Conservation (phyloP, 92 coral and sea anemone genomes). For the Parazoanthus swiftii region DNA sequence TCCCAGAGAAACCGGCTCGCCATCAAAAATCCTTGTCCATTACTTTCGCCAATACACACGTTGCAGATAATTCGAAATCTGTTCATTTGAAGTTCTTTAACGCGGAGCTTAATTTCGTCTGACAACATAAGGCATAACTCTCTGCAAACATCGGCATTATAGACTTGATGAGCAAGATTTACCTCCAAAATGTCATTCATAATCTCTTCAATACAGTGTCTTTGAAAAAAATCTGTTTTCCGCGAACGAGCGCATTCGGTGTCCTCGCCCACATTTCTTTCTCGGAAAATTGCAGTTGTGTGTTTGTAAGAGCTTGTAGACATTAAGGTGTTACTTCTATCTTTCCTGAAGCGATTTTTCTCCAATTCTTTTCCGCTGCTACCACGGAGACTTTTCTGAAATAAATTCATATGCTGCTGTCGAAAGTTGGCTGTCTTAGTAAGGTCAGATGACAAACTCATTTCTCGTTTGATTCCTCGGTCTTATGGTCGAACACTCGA, state of each 20-base stretch:
- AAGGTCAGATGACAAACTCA: not conserved
- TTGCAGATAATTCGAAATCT: conserved; percentile 78
- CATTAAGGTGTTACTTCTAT: conserved; percentile 8
- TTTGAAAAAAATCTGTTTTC: conserved; percentile 48
- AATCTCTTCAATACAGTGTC: conserved; percentile 61
- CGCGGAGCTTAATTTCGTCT: conserved; percentile 72
- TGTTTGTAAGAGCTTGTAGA: conserved; percentile 20
- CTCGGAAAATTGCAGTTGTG: not conserved
- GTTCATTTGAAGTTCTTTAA: conserved; percentile 70
- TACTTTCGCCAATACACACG: conserved; percentile 74
- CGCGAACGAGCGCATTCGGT: conserved; percentile 6
- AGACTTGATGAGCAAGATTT: conserved; percentile 50
- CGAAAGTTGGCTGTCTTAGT: conserved; percentile 19
- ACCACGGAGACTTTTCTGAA: conserved; percentile 63
- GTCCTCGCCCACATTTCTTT: not conserved
- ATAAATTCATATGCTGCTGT: conserved; percentile 45
- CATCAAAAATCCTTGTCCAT: conserved; percentile 76
- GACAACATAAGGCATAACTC: conserved; percentile 60
- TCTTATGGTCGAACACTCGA: not conserved
- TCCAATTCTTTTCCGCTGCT: conserved; percentile 32
- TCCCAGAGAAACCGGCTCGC: conserved; percentile 97
- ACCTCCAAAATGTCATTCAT: conserved; percentile 68
- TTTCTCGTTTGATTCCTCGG: not conserved
- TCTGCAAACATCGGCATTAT: conserved; percentile 58
- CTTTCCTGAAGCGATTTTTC: conserved; percentile 18